Base-by-base conservation (phyloP, 2,113 vertebrate species). In the Oncorhynchus gorbuscha region DNA sequence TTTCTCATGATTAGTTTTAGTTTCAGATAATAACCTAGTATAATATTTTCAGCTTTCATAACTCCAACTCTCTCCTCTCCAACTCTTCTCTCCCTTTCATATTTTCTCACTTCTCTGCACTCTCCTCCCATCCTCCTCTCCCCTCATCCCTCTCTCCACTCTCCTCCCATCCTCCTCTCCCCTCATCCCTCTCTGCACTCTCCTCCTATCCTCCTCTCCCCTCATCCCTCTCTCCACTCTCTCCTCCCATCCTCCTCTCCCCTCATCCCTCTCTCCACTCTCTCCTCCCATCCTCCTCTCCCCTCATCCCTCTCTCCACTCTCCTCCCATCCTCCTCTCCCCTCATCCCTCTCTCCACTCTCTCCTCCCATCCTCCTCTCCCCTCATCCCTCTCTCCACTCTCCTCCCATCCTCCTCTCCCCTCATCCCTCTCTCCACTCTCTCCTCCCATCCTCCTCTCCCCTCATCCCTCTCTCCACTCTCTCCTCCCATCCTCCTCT, bases 251-350 rank as follows among this genome's bases (percentile, higher is more conserved):
- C 24, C 24, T 24, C 24, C 24, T 24, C 24, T 24, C 24, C 24
- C 24, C 55, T 24, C 32, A 13, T 26, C 35, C 24, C 1, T 59
- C 24, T 16, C 59, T 71, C 58, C 72, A 58, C 83, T 68, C 85
- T 68, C 85, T 67, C 83, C 70, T 75, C 48, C 91, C 24, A 24
- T 24, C 24, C 24, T 24, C 24, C 24, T 24, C 24, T 24, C 24
- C 24, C 24, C 55, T 24, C 32, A 13, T 26, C 35, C 24, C 1
- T 59, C 24, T 16, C 59, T 71, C 58, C 72, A 58, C 83, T 68
- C 85, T 3, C 82, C 24, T 24, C 24, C 24, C 24, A 24, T 67
- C 83, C 70, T 75, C 48, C 91, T 85, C 24, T 24, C 24, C 24
- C 24, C 55, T 24, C 32, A 13, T 26, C 35, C 24, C 1, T 59